Base-by-base conservation (phyloP, 1,140 invertebrate species). In the Sinonovacula constricta region DNA sequence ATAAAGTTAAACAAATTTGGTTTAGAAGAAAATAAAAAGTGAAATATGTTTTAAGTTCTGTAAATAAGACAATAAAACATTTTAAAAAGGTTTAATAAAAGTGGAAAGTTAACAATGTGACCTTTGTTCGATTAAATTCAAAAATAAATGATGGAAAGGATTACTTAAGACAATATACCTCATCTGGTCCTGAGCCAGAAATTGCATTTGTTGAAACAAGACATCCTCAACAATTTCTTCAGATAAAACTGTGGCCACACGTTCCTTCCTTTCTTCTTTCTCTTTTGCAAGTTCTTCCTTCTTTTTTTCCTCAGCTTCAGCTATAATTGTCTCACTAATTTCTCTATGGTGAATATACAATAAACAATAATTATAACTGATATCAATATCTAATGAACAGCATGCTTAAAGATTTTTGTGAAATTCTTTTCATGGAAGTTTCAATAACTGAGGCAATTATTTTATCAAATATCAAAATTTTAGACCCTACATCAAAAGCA, bases 111-210 rank as follows among this genome's bases (percentile, higher is more conserved):
- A 15, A 31, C 22, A 34, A 62, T 34, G 31, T 22, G 36, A 30
- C 1, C 31, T 2, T 15, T 53, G 51, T 53, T 7, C 26, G n/a
- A n/a, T n/a, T n/a, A n/a, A n/a, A n/a, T 53, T 24, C n/a, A 53
- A 53, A 1, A 53, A 53, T n/a, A 2, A 53, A 1, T 53, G 51
- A 18, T 7, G 7, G 26, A 18, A 53, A 53, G n/a, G 18, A n/a
- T 33, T n/a, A n/a, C n/a, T n/a, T n/a, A n/a, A n/a, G n/a, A 72
- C 14, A 36, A 62, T 49, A n/a, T 75, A 86, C 86, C 82, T 83
- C 56, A 86, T 66, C 80, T 86, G 68, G 60, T 63, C 62, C 5
- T 57, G 78, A 5, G 82, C 78, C 14, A 81, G 14, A 28, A 82
- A 81, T 0, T 71, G 26, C 1, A 63, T 36, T 71, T 84, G 82